Evolutionary conservation across 92 coral and sea anemone genomes (phyloP), one percentile per base, ranked within the genome.

Genomic region (Palythoa caribaeorum): DNA sequence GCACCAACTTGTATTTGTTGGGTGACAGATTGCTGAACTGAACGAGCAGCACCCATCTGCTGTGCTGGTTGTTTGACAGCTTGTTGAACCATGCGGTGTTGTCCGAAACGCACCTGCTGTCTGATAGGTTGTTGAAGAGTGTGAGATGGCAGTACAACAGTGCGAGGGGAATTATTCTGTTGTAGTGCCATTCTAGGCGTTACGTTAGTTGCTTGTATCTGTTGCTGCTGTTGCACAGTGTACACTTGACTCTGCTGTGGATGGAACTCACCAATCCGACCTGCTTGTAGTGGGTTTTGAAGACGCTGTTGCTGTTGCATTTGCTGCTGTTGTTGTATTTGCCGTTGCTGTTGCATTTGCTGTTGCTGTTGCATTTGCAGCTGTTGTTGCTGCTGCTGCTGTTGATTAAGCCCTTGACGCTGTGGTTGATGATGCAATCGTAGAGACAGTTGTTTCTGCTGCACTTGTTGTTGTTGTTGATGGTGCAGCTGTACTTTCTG

Each of bases 361-460:
- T 39, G 88, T 6, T 36, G 59, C 17, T 51, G 68, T 36, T 79
- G 87, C 36, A 55, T 9, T 5, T 38, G 78, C 6, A 73, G 89
- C 38, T 89, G 88, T 78, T 80, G 90, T 17, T 91, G 87, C 73
- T 57, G 84, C 8, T 71, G 81, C 47, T 86, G 87, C 70, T 76
- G 71, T 50, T 91, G 90, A 38, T 85, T 83, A 12, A 73, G 84
- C 52, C 87, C 75, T 19, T 77, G 89, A 7, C 78, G 40, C 38
- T 39, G 44, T 15, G 51, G 78, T n/a, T 66, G 89, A 59, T 85
- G 86, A 48, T 88, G 93, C 60, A 83, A 88, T 59, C 86, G 91
- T 14, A 73, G 85, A 20, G 85, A 90, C 51, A 79, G 80, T 52
- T 55, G 48, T 77, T 79, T 87, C 35, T 80, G 90, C 71, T 89